These are phyloP conservation scores for Mormyrops boulengeri DNA, from an alignment of 2,797 vertebrate species.

Conservation along the genomic window DNA sequence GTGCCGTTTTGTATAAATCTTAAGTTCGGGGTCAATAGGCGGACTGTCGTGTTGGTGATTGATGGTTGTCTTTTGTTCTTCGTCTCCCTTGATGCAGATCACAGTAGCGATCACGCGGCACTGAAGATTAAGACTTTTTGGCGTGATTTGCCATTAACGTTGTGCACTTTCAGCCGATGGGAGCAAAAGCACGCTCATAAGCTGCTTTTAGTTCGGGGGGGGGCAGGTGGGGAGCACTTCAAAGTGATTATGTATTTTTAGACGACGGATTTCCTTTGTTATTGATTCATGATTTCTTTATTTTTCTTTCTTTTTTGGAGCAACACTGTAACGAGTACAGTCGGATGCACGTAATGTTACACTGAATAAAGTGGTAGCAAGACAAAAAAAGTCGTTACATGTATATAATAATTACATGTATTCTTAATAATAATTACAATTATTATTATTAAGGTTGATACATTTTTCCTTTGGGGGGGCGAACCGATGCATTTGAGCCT, in stretches of 20 bases:
- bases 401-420: background rate
- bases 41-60: background rate
- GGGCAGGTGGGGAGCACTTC: background rate
- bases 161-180: background rate
- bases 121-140: background rate
- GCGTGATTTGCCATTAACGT: background rate
- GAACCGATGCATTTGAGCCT: background rate
- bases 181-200: background rate
- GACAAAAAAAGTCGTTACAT: background rate
- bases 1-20: background rate
- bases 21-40: background rate
- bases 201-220: background rate
- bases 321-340: background rate
- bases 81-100: background rate
- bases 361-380: background rate
- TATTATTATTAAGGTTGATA: background rate
- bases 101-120: background rate
- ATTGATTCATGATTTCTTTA: background rate
- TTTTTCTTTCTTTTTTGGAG: background rate
- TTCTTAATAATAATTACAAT: background rate
- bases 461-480: background rate
- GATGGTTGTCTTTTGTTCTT: background rate
- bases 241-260: slow-evolving; percentile 3
- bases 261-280: slow-evolving; percentile 4
- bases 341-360: background rate